These are phyloP conservation scores for Epinephelus malabaricus DNA, from an alignment of 2,797 vertebrate species.

Conservation along the genomic window DNA sequence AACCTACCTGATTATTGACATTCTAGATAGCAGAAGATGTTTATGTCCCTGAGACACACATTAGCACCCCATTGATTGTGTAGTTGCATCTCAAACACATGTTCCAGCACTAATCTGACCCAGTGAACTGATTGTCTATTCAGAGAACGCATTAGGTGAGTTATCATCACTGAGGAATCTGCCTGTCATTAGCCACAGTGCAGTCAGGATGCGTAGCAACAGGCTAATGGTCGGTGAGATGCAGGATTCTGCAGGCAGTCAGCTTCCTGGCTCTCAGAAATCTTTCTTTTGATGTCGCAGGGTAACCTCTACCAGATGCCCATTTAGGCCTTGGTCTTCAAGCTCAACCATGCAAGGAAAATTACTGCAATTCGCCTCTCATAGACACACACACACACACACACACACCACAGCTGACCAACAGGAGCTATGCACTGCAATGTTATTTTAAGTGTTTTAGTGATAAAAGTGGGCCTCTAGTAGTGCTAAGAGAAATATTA, in stretches of 20 bases:
- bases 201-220: conserved; percentile 53
- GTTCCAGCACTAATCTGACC: conserved; percentile 49
- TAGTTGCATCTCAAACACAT: conserved; percentile 46
- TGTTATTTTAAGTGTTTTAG: conserved; percentile 28
- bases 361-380: conserved; percentile 42
- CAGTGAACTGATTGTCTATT: conserved; percentile 66
- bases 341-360: conserved; percentile 51
- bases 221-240: conserved; percentile 66
- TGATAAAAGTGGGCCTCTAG: conserved; percentile 24
- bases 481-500: conserved; percentile 48
- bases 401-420: conserved; percentile 28
- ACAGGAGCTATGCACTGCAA: not conserved
- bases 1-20: conserved; percentile 30
- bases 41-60: conserved; percentile 41
- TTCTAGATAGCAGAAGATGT: conserved; percentile 42
- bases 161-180: conserved; percentile 67
- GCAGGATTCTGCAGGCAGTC: conserved; percentile 42
- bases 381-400: conserved; percentile 19
- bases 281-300: conserved; percentile 77
- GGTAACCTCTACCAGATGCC: conserved; percentile 82
- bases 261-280: conserved; percentile 55
- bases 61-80: conserved; percentile 69
- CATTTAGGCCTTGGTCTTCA: conserved; percentile 29
- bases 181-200: conserved; percentile 69
- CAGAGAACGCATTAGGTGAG: conserved; percentile 58